Conservation (phyloP, 2,888 invertebrate genomes). For the Drosophila leonis region DNA sequence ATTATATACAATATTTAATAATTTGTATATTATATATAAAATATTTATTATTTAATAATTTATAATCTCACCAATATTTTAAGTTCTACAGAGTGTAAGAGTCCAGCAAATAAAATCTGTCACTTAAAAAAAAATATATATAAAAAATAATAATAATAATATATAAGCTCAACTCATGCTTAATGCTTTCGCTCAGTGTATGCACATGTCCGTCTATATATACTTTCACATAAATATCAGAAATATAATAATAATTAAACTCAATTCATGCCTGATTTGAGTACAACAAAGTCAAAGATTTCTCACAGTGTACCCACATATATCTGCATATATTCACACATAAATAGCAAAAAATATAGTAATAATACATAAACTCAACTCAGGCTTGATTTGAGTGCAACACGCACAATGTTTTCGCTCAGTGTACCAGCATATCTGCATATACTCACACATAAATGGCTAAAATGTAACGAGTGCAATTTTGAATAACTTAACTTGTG, state of each 20-base stretch:
- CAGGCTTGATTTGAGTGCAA: background rate
- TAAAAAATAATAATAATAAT: too few relatives aligned
- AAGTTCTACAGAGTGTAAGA: too few relatives aligned
- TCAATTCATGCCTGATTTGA: background rate
- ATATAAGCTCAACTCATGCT: background rate
- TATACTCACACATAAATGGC: slow-evolving; percentile 8
- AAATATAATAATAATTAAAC: too few relatives aligned
- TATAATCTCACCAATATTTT: too few relatives aligned
- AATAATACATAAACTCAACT: background rate
- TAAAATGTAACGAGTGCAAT: slow-evolving; percentile 47
- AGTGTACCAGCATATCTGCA: slow-evolving; percentile 5
- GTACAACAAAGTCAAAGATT: too few relatives aligned
- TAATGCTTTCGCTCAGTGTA: background rate
- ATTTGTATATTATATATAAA: too few relatives aligned
- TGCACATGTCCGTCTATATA: too few relatives aligned
- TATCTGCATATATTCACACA: background rate
- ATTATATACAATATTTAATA: too few relatives aligned
- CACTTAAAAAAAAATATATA: too few relatives aligned
- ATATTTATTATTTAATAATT: too few relatives aligned
- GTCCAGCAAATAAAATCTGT: too few relatives aligned
- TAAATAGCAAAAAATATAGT: background rate
- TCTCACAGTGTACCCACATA: background rate
- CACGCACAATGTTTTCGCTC: background rate
- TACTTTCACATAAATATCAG: too few relatives aligned
- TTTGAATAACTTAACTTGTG: slow-evolving; percentile 58